Conservation (phyloP, 2,797 vertebrate species). For the Rhinatrema bivittatum region DNA sequence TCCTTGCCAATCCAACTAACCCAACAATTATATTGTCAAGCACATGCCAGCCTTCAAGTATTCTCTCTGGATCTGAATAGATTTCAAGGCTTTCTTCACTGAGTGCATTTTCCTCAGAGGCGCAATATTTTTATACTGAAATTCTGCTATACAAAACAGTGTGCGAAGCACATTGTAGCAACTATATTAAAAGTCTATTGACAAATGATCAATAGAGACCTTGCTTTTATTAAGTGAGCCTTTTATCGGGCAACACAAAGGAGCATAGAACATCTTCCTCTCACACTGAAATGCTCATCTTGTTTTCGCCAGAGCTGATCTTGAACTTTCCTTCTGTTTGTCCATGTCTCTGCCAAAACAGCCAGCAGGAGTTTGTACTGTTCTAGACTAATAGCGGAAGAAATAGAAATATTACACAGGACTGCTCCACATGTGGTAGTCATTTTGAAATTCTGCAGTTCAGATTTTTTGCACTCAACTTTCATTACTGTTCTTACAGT, state of each 20-base stretch:
- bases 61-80: no score
- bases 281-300: conserved; percentile 16
- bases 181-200: no score
- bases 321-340: conserved; percentile 39
- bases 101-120: not conserved
- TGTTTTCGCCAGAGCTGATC: conserved; percentile 35
- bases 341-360: conserved; percentile 37
- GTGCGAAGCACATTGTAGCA: no score
- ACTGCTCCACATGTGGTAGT: conserved; percentile 28
- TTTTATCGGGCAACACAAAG: conserved; percentile 17
- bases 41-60: no score
- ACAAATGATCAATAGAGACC: conserved; percentile 13
- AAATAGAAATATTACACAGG: conserved; percentile 40
- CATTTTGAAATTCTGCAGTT: conserved; percentile 40
- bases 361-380: conserved; percentile 36
- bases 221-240: conserved; percentile 9
- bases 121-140: not conserved
- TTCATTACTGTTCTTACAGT: conserved; percentile 16
- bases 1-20: no score
- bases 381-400: conserved; percentile 37
- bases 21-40: no score
- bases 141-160: no score
- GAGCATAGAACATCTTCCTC: conserved; percentile 6
- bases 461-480: conserved; percentile 26
- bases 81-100: no score